Percentiles rank a stretch among this genome's conserved stretches.
These are phyloP conservation scores for Neomonachus schauinslandi DNA, from an alignment of 2,113 vertebrate genomes.

Conservation along the genomic window DNA sequence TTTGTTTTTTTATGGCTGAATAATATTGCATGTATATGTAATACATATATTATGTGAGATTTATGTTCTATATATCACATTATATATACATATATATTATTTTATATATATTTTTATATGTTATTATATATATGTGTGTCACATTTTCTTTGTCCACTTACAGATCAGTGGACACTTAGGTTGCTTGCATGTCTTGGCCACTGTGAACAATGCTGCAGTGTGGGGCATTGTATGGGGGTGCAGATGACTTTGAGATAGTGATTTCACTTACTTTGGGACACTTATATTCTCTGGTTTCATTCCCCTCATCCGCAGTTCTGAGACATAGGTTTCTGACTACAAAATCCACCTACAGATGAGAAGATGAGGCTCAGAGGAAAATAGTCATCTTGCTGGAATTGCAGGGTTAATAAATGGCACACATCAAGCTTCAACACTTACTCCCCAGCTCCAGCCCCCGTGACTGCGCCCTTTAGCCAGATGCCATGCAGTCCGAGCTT, in stretches of 20 bases:
- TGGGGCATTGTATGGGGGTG: not conserved
- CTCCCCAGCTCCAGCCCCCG: not conserved
- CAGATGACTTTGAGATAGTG: not conserved
- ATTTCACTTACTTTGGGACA: not conserved
- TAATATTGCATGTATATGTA: no score
- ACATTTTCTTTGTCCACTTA: no score
- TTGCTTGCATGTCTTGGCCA: no score
- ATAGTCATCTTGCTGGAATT: no score
- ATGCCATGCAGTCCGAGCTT: rapidly evolving
- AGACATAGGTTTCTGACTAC: not conserved
- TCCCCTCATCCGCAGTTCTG: not conserved
- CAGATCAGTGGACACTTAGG: no score
- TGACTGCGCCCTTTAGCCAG: rapidly evolving
- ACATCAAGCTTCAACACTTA: rapidly evolving
- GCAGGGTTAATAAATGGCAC: not conserved
- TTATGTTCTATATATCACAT: no score
- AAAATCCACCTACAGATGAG: not conserved
- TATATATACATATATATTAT: no score
- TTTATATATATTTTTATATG: no score
- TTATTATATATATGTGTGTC: no score
- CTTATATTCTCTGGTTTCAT: not conserved
- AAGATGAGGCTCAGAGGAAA: not conserved
- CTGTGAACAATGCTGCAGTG: no score
- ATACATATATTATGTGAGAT: no score
- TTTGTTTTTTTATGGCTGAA: no score